phyloP scores from a whole-genome alignment of 2,797 vertebrate species.

The Oreortyx pictus region DNA sequence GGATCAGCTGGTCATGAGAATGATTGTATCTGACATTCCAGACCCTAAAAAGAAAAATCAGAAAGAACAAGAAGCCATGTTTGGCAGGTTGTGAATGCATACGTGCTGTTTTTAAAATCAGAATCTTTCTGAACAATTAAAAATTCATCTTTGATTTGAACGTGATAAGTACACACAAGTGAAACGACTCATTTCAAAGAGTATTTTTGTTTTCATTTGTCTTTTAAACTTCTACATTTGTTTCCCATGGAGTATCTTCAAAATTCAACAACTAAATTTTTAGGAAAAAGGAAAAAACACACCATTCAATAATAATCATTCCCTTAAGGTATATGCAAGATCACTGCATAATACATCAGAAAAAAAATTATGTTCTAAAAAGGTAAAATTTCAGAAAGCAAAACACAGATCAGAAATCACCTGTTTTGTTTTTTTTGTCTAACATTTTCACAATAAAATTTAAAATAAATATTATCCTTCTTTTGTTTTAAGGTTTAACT shows the following conservation, averaged over 20 bases:
- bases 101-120: background rate
- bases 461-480: no score
- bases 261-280: background rate
- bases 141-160: background rate
- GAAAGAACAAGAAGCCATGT: background rate
- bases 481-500: no score
- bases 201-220: background rate
- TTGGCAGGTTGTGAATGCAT: background rate
- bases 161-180: background rate
- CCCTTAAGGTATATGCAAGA: background rate
- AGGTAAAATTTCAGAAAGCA: background rate
- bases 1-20: conserved; percentile 95
- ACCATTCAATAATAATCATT: background rate
- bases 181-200: background rate
- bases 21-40: conserved; percentile 99
- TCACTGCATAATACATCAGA: background rate
- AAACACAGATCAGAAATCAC: background rate
- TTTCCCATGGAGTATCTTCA: background rate
- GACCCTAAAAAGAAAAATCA: conserved; percentile 82
- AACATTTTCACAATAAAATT: background rate
- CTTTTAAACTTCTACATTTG: background rate
- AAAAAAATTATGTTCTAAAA: background rate
- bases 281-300: background rate
- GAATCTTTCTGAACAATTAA: background rate
- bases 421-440: no score